Percentiles rank a stretch among this genome's conserved stretches.
Evolutionary conservation across 92 coral and sea anemone genomes (phyloP).

Genomic region (Heteractis magnifica): DNA sequence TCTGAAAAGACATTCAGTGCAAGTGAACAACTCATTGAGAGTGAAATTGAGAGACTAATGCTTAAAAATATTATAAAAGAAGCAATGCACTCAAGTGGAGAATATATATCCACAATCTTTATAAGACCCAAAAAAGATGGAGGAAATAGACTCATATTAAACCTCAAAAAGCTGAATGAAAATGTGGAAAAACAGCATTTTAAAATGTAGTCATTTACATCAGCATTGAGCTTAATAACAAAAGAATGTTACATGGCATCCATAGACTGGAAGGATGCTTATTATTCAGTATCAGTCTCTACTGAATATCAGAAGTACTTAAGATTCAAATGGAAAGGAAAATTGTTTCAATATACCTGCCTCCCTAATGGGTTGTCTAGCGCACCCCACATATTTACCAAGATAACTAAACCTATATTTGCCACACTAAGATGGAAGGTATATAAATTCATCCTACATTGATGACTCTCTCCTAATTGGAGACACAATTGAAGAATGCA

Average conservation of each 20-base stretch:
- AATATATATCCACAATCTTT: constrained; percentile 28
- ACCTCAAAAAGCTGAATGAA: constrained; percentile 26
- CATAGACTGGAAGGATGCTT: constrained; percentile 37
- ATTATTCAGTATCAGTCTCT: constrained; percentile 31
- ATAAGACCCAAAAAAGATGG: constrained; percentile 22
- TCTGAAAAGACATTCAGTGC: not conserved
- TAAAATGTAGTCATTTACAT: constrained; percentile 27
- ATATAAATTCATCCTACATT: constrained; percentile 30
- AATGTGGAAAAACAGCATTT: constrained; percentile 40
- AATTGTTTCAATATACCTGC: constrained; percentile 37
- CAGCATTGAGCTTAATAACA: constrained; percentile 27
- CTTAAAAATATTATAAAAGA: constrained; percentile 19
- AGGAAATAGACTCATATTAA: constrained; percentile 28
- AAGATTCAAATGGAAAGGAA: constrained; percentile 27
- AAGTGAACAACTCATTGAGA: not conserved
- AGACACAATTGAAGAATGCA: constrained; percentile 29
- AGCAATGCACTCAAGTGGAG: constrained; percentile 19
- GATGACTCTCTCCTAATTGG: constrained; percentile 35
- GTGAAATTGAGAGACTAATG: constrained; percentile 23
- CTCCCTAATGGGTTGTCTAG: constrained; percentile 37
- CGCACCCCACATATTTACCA: constrained; percentile 26
- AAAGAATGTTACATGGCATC: constrained; percentile 41
- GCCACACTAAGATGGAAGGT: constrained; percentile 18
- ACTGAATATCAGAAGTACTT: constrained; percentile 19
- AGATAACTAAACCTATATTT: constrained; percentile 32